These are phyloP conservation scores for Stichopus horrens DNA, from an alignment of 53 echinoderm and acorn worm genomes.

Conservation along the genomic window DNA sequence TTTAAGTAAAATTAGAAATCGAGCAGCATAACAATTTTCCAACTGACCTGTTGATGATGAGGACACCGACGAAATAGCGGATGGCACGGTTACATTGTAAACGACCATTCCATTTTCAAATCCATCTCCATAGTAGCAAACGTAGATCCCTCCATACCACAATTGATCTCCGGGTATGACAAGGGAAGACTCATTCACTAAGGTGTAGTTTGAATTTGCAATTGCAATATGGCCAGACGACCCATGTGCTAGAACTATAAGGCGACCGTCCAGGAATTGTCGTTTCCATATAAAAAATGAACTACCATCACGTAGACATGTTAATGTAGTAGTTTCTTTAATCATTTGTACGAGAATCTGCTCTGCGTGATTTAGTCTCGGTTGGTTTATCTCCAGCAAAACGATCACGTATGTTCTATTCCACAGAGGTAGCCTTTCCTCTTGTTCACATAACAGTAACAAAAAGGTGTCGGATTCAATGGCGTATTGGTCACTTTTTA, in stretches of 20 bases:
- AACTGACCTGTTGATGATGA: no score
- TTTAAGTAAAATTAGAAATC: no score
- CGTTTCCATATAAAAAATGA: not conserved
- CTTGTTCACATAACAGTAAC: not conserved
- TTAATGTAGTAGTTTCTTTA: not conserved
- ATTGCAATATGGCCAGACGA: not conserved
- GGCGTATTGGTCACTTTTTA: not conserved
- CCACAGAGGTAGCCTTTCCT: not conserved
- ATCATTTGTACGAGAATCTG: not conserved
- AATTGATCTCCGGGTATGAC: not conserved
- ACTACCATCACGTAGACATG: not conserved
- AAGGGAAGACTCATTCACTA: not conserved
- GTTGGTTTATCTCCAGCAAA: not conserved
- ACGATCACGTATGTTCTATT: not conserved
- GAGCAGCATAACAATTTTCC: no score
- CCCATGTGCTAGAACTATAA: not conserved
- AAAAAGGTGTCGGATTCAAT: not conserved
- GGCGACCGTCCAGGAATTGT: not conserved
- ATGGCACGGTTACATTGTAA: not conserved
- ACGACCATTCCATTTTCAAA: not conserved
- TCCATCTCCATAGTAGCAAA: not conserved
- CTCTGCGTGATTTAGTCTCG: not conserved
- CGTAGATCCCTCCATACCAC: not conserved
- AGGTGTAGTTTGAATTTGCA: not conserved
- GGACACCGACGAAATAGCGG: no score